Evolutionary conservation across 1,140 invertebrate genomes (phyloP).

Genomic region (Orussus abietinus): DNA sequence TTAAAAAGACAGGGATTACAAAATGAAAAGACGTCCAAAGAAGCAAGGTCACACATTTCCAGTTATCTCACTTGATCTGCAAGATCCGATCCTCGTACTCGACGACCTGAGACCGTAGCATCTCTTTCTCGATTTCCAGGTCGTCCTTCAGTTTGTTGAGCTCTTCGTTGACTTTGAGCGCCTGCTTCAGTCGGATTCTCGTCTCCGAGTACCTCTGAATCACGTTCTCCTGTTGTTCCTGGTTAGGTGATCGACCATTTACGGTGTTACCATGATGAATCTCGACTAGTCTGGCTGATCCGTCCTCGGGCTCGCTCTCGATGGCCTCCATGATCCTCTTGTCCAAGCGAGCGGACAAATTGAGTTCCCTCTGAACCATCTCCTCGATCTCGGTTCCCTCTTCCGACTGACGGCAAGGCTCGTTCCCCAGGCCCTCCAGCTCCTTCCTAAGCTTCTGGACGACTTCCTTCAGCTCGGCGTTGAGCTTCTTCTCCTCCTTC

Average conservation of each 20-base stretch:
- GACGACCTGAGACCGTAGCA: constrained; percentile 37
- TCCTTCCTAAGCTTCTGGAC: constrained; percentile 43
- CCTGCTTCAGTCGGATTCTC: constrained; percentile 29
- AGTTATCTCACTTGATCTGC: constrained; percentile 31
- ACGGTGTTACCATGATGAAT: constrained; percentile 24
- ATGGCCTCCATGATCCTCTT: constrained; percentile 57
- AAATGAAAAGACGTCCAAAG: constrained; percentile 6
- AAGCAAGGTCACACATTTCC: constrained; percentile 5
- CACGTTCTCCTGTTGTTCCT: constrained; percentile 23
- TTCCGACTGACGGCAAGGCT: constrained; percentile 17
- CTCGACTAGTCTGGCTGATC: constrained; percentile 16
- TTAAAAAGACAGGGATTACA: constrained; percentile 4
- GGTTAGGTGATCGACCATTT: constrained; percentile 24
- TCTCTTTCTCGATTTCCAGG: constrained; percentile 40
- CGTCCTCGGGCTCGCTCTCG: constrained; percentile 45
- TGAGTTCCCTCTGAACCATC: constrained; percentile 59
- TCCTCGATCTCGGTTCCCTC: constrained; percentile 55
- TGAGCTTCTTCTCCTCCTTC: constrained; percentile 42
- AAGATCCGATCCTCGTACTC: constrained; percentile 46
- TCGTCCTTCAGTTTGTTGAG: constrained; percentile 46
- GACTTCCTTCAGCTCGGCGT: constrained; percentile 37
- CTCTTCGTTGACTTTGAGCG: constrained; percentile 48
- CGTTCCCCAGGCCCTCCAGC: constrained; percentile 34
- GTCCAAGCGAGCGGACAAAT: constrained; percentile 59
- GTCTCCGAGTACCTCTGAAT: constrained; percentile 28